Base-by-base conservation (phyloP, 1,140 invertebrate species). In the Hyphantria cunea region DNA sequence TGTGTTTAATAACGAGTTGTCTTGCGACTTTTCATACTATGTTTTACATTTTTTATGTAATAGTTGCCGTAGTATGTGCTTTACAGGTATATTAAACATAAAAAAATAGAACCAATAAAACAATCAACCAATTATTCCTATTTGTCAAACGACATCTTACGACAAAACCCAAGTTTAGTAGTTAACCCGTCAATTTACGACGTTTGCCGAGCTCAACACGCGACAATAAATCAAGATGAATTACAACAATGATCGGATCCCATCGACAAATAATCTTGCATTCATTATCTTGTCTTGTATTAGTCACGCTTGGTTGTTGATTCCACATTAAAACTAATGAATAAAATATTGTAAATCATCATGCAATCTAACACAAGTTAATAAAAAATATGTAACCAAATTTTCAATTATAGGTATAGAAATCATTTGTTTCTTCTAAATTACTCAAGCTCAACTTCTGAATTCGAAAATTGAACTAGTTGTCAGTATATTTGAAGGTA, bases 191-290 rank as follows among this genome's bases (percentile, higher is more conserved):
- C 74, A 72, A 79, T 76, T 76, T 76, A 80, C 77, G 80, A 81
- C 70, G 75, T 51, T 75, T 76, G 56, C 69, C 66, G 63, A 60
- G 58, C 62, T 51, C 61, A 37, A 77, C 83, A 81, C 80, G 76
- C 76, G 64, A 73, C 65, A 54, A 74, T 86, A 86, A 86, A 84
- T 86, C 80, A 78, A 76, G 74, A 82, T 84, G 81, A 84, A 79
- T 80, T 84, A 84, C 79, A 74, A 76, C 78, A 78, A 80, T 79
- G 84, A 82, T 86, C 74, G 77, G 64, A 80, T 82, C 82, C 69
- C 72, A 78, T 76, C 74, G 76, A 81, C 71, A 73, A 74, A 64
- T 74, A 76, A 82, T 81, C 72, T 68, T 60, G 74, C 73, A 78
- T 84, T 80, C 70, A 84, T 80, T 45, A 55, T 45, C n/a, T 45